These are phyloP conservation scores for Caradrina clavipalpis DNA, from an alignment of 2,888 invertebrate species.

Conservation along the genomic window DNA sequence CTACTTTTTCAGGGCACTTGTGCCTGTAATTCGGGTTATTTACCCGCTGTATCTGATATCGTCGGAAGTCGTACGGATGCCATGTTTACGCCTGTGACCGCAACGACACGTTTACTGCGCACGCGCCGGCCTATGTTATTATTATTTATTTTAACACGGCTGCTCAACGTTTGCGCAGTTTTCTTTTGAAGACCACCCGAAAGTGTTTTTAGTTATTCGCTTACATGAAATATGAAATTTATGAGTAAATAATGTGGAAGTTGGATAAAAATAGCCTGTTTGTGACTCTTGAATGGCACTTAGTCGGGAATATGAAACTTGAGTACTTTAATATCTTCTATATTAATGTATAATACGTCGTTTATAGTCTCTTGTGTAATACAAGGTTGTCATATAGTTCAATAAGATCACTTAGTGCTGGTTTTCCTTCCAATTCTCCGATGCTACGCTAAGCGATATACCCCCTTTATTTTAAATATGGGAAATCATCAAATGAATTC, in stretches of 20 bases:
- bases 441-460: no score
- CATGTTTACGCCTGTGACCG: slow-evolving; percentile 86
- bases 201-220: slow-evolving; percentile 46
- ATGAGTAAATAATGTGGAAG: not conserved
- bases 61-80: slow-evolving; percentile 87
- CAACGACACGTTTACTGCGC: slow-evolving; percentile 76
- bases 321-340: not conserved
- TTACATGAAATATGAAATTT: slow-evolving; percentile 16
- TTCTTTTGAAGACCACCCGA: slow-evolving; percentile 84
- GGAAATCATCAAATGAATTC: no score
- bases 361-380: not conserved
- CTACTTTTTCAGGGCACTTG: slow-evolving; percentile 54
- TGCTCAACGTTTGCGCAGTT: slow-evolving; percentile 66
- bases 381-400: not conserved
- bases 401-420: not conserved
- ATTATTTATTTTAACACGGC: slow-evolving; percentile 86
- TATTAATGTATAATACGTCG: not conserved
- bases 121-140: slow-evolving; percentile 79
- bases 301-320: no score
- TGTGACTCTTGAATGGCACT: not conserved
- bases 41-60: slow-evolving; percentile 68
- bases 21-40: slow-evolving; percentile 50
- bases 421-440: not conserved
- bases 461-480: no score
- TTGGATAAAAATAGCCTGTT: not conserved